These are phyloP conservation scores for Drosophila punjabiensis DNA, from an alignment of 1,140 invertebrate species.

Conservation along the genomic window DNA sequence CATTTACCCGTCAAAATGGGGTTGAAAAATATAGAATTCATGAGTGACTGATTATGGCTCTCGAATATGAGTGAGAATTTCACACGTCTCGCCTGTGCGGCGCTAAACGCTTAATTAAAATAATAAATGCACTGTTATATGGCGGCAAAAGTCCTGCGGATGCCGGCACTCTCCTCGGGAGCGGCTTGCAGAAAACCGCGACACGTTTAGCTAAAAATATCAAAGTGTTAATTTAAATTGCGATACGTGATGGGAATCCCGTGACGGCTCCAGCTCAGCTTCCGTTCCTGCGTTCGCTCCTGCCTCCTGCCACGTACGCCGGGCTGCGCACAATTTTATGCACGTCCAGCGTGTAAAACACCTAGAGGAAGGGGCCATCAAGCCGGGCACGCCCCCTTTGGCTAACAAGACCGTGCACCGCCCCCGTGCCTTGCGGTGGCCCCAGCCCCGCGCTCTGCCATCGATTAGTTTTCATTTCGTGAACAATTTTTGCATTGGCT, in stretches of 20 bases:
- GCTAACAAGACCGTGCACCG: constrained; percentile 10
- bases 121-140: constrained; percentile 52
- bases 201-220: constrained; percentile 76
- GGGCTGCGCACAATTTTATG: constrained; percentile 75
- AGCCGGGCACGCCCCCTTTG: constrained; percentile 35
- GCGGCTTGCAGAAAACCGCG: constrained; percentile 60
- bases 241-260: constrained; percentile 73
- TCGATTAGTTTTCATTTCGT: constrained; percentile 83
- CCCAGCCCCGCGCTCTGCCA: constrained; percentile 42
- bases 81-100: constrained; percentile 17
- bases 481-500: constrained; percentile 75
- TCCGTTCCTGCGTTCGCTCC: constrained; percentile 18
- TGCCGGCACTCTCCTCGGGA: constrained; percentile 15
- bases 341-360: constrained; percentile 83
- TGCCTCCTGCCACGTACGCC: constrained; percentile 57
- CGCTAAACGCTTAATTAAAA: constrained; percentile 73
- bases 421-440: constrained; percentile 26
- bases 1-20: constrained; percentile 10
- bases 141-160: constrained; percentile 26
- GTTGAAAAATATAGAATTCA: background rate
- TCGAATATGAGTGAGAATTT: constrained; percentile 3
- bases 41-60: constrained; percentile 18
- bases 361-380: constrained; percentile 67
- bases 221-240: constrained; percentile 84
- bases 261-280: constrained; percentile 19